Percentiles rank a stretch among this genome's conserved stretches.
These are phyloP conservation scores for honey bee (Apis mellifera) DNA, from an alignment of 1,140 invertebrate genomes.

Conservation along the genomic window Amel_HAv3.1 CM009941.2:6146501-6147000, in stretches of 20 bases:
- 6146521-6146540: conserved; percentile 64
- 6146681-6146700: conserved; percentile 70
- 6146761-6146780: background rate
- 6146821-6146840: too few species aligned
- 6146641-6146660: conserved; percentile 63
- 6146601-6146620: background rate
- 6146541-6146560: conserved; percentile 64
- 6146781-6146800: too few species aligned
- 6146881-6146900: too few species aligned
- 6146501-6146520: conserved; percentile 63
- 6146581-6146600: conserved; percentile 5
- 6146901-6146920: too few species aligned
- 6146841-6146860: too few species aligned
- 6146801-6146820: too few species aligned
- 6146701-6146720: conserved; percentile 52
- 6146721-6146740: conserved; percentile 35
- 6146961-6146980: too few species aligned
- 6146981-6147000: too few species aligned
- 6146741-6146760: conserved; percentile 19
- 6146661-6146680: conserved; percentile 67
- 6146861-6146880: too few species aligned
- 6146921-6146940: too few species aligned
- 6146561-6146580: conserved; percentile 63
- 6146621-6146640: conserved; percentile 55
- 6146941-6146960: too few species aligned